phyloP scores from a whole-genome alignment of 2,113 vertebrate genomes.

The Sphaerodactylus townsendi region DNA sequence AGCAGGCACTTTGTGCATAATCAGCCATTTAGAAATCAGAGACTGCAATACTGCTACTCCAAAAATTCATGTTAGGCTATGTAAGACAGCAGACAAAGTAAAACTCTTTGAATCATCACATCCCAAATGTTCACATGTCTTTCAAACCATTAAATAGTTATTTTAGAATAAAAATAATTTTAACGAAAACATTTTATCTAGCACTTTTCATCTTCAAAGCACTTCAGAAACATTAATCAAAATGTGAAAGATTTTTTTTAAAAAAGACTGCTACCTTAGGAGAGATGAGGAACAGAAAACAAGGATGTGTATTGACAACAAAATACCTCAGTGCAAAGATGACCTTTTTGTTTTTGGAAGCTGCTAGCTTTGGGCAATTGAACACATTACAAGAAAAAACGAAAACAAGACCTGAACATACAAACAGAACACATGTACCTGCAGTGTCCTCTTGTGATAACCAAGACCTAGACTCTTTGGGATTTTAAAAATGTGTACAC shows the following conservation, averaged over 20 bases:
- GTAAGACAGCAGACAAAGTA: slow-evolving; percentile 14
- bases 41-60: not conserved
- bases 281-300: not conserved
- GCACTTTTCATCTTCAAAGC: slow-evolving; percentile 34
- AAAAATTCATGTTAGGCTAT: not conserved
- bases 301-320: not conserved
- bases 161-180: slow-evolving; percentile 46
- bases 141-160: slow-evolving; percentile 34
- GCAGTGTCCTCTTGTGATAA: not conserved
- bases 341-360: slow-evolving; percentile 10
- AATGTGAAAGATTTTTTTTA: not conserved
- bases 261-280: slow-evolving; percentile 10
- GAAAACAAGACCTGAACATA: not conserved
- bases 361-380: not conserved
- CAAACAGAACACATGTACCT: not conserved
- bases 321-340: not conserved
- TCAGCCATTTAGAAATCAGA: not conserved
- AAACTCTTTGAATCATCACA: slow-evolving; percentile 36
- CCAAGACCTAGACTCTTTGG: not conserved
- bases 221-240: slow-evolving; percentile 45
- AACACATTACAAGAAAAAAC: not conserved
- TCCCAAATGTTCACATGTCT: slow-evolving; percentile 21
- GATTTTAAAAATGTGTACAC: not conserved
- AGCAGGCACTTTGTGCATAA: no score
- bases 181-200: slow-evolving; percentile 42